Percentiles rank a stretch among this genome's conserved stretches.
Conservation (phyloP, 2,113 vertebrate species). For the Lophura nycthemera region DNA sequence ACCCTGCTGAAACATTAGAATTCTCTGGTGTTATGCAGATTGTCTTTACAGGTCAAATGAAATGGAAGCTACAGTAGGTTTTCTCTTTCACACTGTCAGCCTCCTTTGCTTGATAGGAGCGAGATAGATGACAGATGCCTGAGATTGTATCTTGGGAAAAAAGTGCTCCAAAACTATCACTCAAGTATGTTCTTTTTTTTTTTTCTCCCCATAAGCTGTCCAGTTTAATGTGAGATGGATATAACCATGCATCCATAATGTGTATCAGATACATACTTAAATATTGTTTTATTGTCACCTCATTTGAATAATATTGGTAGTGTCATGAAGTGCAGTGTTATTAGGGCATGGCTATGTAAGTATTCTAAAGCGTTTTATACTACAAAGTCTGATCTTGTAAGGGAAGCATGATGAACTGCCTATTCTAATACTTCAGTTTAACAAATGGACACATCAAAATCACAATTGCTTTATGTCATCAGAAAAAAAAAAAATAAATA, state of each 20-base stretch:
- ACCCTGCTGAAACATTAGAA: conserved; percentile 35
- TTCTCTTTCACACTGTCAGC: conserved; percentile 41
- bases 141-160: not conserved
- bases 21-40: not conserved
- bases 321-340: not conserved
- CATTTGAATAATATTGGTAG: not conserved
- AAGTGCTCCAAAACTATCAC: not conserved
- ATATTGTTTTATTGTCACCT: not conserved
- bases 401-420: not conserved
- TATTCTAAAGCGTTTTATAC: not conserved
- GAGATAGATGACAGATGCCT: not conserved
- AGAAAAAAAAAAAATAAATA: not conserved
- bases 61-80: conserved; percentile 26
- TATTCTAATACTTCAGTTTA: not conserved
- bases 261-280: not conserved
- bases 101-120: conserved; percentile 11
- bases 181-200: not conserved
- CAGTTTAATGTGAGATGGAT: not conserved
- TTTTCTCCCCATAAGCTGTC: not conserved
- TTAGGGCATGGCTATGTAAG: not conserved
- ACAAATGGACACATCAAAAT: not conserved
- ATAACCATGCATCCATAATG: accelerated
- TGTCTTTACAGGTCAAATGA: conserved; percentile 37
- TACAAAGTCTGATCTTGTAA: not conserved
- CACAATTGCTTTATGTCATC: not conserved